A percentile compares a stretch with the other conserved stretches of the same genome.
These are phyloP conservation scores for Bombus polaris DNA, from an alignment of 1,140 invertebrate species.

Conservation along the genomic window DNA sequence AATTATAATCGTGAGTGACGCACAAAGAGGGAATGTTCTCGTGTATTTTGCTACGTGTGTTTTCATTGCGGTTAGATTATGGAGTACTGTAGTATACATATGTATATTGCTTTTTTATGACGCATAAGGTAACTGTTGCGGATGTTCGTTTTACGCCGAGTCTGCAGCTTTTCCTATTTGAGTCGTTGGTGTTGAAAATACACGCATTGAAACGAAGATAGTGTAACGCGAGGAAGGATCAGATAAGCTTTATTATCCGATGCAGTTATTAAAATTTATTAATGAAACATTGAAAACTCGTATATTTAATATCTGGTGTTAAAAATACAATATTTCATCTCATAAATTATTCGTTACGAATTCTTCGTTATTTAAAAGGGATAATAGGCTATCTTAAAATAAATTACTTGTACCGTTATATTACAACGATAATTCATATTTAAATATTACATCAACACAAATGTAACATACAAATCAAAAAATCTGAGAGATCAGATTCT, in stretches of 20 bases:
- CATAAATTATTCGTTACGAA: no score
- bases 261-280: neutral
- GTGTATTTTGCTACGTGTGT: neutral
- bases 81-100: neutral
- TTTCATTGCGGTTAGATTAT: neutral
- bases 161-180: neutral
- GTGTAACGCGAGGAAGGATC: no score
- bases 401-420: no score
- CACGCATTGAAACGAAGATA: neutral
- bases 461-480: neutral
- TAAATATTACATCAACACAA: neutral
- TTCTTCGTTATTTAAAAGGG: no score
- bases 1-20: constrained; percentile 4
- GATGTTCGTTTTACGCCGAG: neutral
- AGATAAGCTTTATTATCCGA: neutral
- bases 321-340: no score
- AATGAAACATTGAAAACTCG: no score
- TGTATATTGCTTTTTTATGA: neutral
- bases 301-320: no score
- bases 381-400: no score
- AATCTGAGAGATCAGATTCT: neutral
- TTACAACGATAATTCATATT: no score
- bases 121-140: neutral
- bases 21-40: neutral
- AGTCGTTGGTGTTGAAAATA: neutral